Evolutionary conservation across 2,113 vertebrate genomes (phyloP).

Genomic region (Larimichthys polyactis): DNA sequence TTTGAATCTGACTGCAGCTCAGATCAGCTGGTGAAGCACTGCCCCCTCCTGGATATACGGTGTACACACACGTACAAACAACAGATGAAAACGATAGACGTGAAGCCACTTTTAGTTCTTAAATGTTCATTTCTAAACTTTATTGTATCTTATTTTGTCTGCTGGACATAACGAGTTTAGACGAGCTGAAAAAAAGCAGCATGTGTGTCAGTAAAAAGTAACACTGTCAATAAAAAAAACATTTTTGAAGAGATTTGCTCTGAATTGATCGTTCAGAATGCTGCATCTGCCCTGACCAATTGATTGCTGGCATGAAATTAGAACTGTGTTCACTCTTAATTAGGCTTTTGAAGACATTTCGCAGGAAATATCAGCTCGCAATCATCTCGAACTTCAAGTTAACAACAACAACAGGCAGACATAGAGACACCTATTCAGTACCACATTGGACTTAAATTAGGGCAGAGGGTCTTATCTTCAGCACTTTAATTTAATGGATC

Average conservation of each 20-base stretch:
- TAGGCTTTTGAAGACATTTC: not conserved
- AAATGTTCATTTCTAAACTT: not conserved
- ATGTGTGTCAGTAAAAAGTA: not conserved
- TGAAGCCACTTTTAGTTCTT: not conserved
- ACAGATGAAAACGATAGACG: not conserved
- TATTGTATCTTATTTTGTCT: not conserved
- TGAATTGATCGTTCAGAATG: not conserved
- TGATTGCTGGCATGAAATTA: not conserved
- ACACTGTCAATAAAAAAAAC: not conserved
- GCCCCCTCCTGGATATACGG: constrained; percentile 44
- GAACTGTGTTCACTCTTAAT: not conserved
- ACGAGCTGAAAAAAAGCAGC: not conserved
- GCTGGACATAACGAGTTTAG: not conserved
- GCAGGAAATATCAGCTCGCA: not conserved
- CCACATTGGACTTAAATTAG: too few relatives aligned
- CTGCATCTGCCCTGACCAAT: not conserved
- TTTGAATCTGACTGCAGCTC: not conserved
- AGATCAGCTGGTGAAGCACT: constrained; percentile 3
- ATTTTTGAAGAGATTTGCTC: not conserved
- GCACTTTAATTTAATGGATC: too few relatives aligned
- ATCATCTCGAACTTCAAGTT: not conserved
- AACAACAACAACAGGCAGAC: too few relatives aligned
- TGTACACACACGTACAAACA: constrained; percentile 8
- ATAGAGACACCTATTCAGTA: too few relatives aligned
- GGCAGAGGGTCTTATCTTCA: too few relatives aligned